Evolutionary conservation across 1,140 invertebrate species (phyloP), one percentile per base, ranked within the genome.

Genomic region (Drosophila ogumai): DNA sequence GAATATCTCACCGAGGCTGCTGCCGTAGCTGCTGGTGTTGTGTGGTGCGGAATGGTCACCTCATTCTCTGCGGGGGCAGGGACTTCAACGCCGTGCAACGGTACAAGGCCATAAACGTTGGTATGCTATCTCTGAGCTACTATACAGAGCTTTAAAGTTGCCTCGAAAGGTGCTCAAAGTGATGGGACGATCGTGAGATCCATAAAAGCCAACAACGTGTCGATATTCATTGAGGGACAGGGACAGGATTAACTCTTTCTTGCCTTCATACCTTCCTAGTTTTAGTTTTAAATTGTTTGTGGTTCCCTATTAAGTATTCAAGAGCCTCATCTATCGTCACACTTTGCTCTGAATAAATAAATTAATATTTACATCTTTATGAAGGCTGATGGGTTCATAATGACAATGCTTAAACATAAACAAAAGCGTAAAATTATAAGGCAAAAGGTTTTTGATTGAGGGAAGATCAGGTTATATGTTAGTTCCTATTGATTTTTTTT

Each of bases 1-100:
- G 57, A 77, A 17, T 88, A 80, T 86, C 82, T 31, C 36, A 2
- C 2, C 15, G 22, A 54, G 81, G 44, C 41, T 46, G 79, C 56
- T 63, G 49, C 72, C 68, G 64, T 38, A 32, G 55, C 69, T 58
- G 71, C 63, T 59, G 59, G 55, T 64, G 60, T 60, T 59, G 25
- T 40, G 47, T 31, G 57, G 28, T 40, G 58, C 31, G 54, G 31
- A 47, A n/a, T 55, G 52, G 52, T 55, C 52, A n/a, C 52, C 46
- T 2, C 44, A n/a, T 46, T 63, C 36, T 38, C 13, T 10, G 25
- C 28, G 38, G 19, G 58, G 44, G 58, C 50, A 61, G 55, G 22
- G 60, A 63, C 3, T 28, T 63, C 8, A 17, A 12, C 22, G 15
- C 47, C 8, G 22, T 25, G 43, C 50, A 75, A 74, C 72, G 73